Percentiles rank a stretch among this genome's conserved stretches.
phyloP scores from a whole-genome alignment of 2,888 invertebrate species.

The Dioctria rufipes region DNA sequence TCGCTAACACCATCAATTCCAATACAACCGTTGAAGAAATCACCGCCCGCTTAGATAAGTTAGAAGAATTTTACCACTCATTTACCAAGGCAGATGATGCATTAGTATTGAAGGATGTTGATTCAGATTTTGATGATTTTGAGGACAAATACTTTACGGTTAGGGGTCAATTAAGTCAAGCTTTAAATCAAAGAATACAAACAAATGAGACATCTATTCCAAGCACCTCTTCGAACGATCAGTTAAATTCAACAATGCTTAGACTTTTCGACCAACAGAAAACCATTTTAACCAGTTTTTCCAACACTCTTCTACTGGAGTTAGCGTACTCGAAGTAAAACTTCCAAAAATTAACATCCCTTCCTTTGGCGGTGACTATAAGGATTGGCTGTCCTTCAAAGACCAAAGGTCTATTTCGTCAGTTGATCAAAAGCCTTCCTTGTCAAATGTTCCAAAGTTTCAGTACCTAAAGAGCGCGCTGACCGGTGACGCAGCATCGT shows the following conservation, averaged over 20 bases:
- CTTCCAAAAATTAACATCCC: not conserved
- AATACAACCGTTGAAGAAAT: constrained; percentile 1
- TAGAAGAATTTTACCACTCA: not conserved
- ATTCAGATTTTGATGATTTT: constrained; percentile 4
- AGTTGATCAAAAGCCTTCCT: not conserved
- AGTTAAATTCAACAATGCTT: not conserved
- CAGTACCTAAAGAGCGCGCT: no score
- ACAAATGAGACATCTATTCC: no score
- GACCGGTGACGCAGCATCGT: no score
- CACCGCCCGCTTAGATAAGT: not conserved
- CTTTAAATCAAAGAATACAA: no score
- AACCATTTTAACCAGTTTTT: not conserved
- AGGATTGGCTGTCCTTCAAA: not conserved
- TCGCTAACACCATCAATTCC: not conserved
- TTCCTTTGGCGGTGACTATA: not conserved
- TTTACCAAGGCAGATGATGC: not conserved
- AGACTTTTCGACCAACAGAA: not conserved
- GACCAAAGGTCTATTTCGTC: not conserved
- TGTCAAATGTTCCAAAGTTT: no score
- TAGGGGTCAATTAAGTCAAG: not conserved
- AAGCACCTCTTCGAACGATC: no score
- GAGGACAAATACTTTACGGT: not conserved
- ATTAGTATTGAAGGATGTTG: not conserved
- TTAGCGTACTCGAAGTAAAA: not conserved
- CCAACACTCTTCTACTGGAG: not conserved